Base-by-base conservation (phyloP, 2,888 invertebrate species). In the Coelopa pilipes region DNA sequence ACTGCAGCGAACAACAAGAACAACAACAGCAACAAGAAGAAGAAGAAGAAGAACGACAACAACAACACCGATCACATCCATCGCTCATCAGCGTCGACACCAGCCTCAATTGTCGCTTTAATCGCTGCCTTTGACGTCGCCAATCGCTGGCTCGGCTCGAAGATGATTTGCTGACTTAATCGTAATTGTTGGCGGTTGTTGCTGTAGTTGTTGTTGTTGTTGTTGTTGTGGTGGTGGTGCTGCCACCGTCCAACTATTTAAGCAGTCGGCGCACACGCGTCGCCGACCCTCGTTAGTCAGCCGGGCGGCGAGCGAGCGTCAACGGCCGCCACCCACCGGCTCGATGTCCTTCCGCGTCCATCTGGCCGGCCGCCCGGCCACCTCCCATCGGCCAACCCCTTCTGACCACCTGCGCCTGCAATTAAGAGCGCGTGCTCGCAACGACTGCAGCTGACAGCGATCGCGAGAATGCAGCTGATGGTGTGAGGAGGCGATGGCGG, bases 171-270 rank as follows among this genome's bases (percentile, higher is more conserved):
- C 34, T 34, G 34, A 34, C 34, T 34, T 53, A 53, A 53, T 53
- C 3, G 4, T 15, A 53, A 53, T 53, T 53, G n/a, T n/a, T 53
- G n/a, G 4, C n/a, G n/a, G n/a, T n/a, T n/a, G 24, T 60, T 12
- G 59, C 24, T 60, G 60, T 59, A 21, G 60, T 60, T 60, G 60
- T 60, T 60, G 34, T 60, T 60, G 34, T 21, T 60, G 34, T 21
- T 60, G 60, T 60, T 60, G 60, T 13, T 12, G 1, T 34, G 19
- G 1, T 59, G 57, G 13, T 59, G 59, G 9, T 59, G 4, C 7
- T 34, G 34, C 34, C 34, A 34, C 34, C 34, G 34, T 34, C 7
- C 34, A 34, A 34, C 34, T 34, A 53, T 53, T 53, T 53, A 53
- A 7, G 53, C 53, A 53, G 53, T 53, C 53, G 53, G 3, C n/a